Conservation (phyloP, 1,140 invertebrate genomes). For the Berghia stephanieae region DNA sequence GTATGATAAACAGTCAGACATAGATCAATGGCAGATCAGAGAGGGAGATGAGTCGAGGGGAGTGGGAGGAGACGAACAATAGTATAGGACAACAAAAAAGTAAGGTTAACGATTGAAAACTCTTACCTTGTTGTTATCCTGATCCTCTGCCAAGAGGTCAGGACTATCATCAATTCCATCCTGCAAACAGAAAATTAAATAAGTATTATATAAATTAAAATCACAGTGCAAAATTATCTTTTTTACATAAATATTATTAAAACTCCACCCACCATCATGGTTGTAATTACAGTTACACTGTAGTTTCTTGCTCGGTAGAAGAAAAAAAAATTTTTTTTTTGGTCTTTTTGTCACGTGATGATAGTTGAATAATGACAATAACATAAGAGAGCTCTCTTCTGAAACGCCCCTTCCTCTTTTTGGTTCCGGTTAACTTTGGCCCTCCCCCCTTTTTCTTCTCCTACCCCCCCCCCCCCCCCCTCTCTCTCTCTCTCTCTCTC, state of each 20-base stretch:
- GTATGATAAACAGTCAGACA: no score
- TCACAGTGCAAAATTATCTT: slow-evolving; percentile 22
- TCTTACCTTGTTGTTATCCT: slow-evolving; percentile 46
- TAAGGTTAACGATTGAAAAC: no score
- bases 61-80: no score
- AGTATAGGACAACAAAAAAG: no score
- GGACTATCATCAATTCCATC: slow-evolving; percentile 66
- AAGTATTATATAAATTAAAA: slow-evolving; percentile 25
- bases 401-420: neutral
- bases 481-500: slow-evolving; percentile 1
- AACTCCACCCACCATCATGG: slow-evolving; percentile 67
- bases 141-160: slow-evolving; percentile 63
- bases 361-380: slow-evolving; percentile 14
- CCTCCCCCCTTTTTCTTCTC: slow-evolving; percentile 1
- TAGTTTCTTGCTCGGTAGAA: no score
- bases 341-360: slow-evolving; percentile 58
- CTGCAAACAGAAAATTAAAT: slow-evolving; percentile 52
- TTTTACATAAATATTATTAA: slow-evolving; percentile 28
- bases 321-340: no score
- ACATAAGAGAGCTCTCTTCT: neutral
- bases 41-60: no score
- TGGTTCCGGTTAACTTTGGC: neutral
- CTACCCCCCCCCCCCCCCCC: neutral
- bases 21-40: no score
- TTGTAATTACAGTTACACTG: no score